Evolutionary conservation across 2,888 invertebrate species (phyloP).

Genomic region (Empis stercorea): DNA sequence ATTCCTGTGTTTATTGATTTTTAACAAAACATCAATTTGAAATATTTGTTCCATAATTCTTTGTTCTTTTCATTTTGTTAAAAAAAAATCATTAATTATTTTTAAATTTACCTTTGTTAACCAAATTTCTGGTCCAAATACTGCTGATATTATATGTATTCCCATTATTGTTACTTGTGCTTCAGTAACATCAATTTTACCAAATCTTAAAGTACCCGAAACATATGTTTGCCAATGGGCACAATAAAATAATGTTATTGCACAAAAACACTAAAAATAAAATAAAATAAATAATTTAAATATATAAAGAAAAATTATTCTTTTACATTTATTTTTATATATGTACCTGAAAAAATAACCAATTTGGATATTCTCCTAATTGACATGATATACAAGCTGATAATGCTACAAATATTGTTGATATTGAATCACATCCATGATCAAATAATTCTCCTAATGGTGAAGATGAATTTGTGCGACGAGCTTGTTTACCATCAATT

Average conservation of each 20-base stretch:
- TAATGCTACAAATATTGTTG: constrained; percentile 93
- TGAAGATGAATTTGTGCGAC: constrained; percentile 80
- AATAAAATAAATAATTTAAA: not conserved
- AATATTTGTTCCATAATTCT: no score
- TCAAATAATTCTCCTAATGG: constrained; percentile 97
- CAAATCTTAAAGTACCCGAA: constrained; percentile 83
- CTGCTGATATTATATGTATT: constrained; percentile 75
- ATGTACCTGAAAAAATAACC: constrained; percentile 85
- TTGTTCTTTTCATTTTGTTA: no score
- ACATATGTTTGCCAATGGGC: constrained; percentile 99
- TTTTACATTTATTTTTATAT: not conserved
- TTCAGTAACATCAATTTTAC: constrained; percentile 93
- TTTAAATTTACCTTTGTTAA: constrained; percentile 49
- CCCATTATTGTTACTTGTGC: constrained; percentile 88
- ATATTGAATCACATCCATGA: constrained; percentile 98
- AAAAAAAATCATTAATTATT: no score
- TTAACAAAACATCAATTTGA: no score
- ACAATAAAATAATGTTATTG: constrained; percentile 92
- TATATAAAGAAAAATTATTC: not conserved
- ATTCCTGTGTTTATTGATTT: no score
- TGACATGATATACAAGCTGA: constrained; percentile 92
- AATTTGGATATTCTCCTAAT: constrained; percentile 79
- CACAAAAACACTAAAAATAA: constrained; percentile 73
- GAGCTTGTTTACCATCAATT: constrained; percentile 97
- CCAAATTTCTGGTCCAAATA: constrained; percentile 84